phyloP scores from a whole-genome alignment of 2,113 vertebrate genomes.

The Propithecus coquereli region DNA sequence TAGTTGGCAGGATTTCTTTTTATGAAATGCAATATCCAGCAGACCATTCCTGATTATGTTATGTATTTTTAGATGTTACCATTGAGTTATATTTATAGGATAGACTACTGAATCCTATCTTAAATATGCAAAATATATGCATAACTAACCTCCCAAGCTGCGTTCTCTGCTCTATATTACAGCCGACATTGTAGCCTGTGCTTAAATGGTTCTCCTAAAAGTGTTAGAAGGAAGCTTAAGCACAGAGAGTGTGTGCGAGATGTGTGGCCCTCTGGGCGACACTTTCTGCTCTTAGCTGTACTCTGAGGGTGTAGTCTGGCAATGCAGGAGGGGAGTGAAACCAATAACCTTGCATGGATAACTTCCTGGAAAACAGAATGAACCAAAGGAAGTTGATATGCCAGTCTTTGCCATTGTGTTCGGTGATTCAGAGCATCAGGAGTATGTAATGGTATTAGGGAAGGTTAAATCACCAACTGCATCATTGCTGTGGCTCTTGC shows the following conservation, averaged over 20 bases:
- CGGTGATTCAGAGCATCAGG: neutral
- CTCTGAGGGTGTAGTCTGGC: neutral
- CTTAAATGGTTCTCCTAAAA: slow-evolving; percentile 40
- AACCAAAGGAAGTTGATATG: neutral
- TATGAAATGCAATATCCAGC: slow-evolving; percentile 65
- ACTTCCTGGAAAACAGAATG: neutral
- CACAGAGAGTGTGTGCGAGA: neutral
- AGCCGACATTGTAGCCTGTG: slow-evolving; percentile 44
- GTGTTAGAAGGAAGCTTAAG: slow-evolving; percentile 19
- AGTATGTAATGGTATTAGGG: neutral
- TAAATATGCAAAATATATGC: slow-evolving; percentile 69
- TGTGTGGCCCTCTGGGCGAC: neutral
- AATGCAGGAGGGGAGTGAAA: neutral
- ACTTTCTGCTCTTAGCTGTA: neutral
- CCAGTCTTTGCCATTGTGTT: neutral
- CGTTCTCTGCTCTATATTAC: slow-evolving; percentile 53
- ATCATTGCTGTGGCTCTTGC: neutral
- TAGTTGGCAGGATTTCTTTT: slow-evolving; percentile 66
- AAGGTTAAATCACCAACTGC: neutral
- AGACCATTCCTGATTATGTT: slow-evolving; percentile 65
- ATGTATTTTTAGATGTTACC: slow-evolving; percentile 64
- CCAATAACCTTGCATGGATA: neutral
- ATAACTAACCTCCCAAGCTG: slow-evolving; percentile 64
- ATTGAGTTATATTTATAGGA: slow-evolving; percentile 66
- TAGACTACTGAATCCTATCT: slow-evolving; percentile 41